Evolutionary conservation across 2,888 invertebrate species (phyloP).

Genomic region (Spatulosminthurus flaviceps): DNA sequence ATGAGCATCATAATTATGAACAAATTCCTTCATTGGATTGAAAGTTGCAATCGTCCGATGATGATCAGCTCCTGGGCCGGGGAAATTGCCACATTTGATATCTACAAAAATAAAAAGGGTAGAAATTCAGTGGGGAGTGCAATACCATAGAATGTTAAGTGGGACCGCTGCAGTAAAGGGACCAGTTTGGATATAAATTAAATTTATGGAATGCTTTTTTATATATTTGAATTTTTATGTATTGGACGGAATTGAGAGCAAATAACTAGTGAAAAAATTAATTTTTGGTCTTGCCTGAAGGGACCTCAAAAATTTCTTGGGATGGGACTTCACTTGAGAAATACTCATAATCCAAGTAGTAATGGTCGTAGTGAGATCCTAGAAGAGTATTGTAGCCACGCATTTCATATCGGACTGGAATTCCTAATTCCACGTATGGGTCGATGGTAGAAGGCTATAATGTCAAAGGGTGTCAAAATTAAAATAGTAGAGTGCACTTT

Average conservation of each 20-base stretch:
- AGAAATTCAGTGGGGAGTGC: too few relatives aligned
- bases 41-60: constrained; percentile 75
- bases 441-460: constrained; percentile 58
- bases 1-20: constrained; percentile 77
- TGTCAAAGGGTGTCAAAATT: background rate
- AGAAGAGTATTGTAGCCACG: constrained; percentile 88
- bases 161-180: too few relatives aligned
- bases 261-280: background rate
- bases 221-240: too few relatives aligned
- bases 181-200: too few relatives aligned
- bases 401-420: constrained; percentile 86
- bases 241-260: background rate
- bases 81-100: constrained; percentile 79
- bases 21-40: constrained; percentile 93
- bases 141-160: too few relatives aligned
- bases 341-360: constrained; percentile 74
- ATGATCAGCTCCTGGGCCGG: constrained; percentile 83
- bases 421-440: constrained; percentile 67
- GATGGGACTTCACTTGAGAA: constrained; percentile 74
- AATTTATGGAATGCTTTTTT: too few relatives aligned
- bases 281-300: constrained; percentile 68
- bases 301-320: constrained; percentile 75
- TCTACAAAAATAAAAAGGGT: too few relatives aligned
- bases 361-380: constrained; percentile 97
- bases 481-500: too few relatives aligned